Evolutionary conservation across 2,888 invertebrate species (phyloP).

Genomic region (Drosophila paramelanica): DNA sequence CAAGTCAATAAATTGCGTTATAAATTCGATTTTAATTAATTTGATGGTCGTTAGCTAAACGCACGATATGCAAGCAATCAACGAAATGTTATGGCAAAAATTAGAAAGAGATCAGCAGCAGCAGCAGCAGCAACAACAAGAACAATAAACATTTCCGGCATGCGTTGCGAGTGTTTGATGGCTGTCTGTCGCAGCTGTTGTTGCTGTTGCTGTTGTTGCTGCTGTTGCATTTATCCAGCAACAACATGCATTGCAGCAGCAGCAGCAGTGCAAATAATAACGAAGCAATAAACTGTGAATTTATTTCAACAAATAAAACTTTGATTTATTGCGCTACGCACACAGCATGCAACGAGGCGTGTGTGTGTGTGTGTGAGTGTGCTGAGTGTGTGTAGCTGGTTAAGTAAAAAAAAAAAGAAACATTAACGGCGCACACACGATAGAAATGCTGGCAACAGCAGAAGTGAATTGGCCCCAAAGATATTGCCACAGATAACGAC

Average conservation of each 20-base stretch:
- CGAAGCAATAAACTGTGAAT: constrained; percentile 83
- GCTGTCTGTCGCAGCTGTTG: constrained; percentile 57
- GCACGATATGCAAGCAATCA: constrained; percentile 57
- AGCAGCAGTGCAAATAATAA: constrained; percentile 72
- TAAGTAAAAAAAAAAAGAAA: constrained; percentile 34
- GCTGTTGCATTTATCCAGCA: constrained; percentile 16
- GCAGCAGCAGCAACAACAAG: constrained; percentile 13
- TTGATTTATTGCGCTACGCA: constrained; percentile 84
- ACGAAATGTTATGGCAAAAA: constrained; percentile 26
- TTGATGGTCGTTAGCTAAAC: constrained; percentile 44
- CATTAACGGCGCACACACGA: constrained; percentile 61
- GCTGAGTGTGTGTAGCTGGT: constrained; percentile 25
- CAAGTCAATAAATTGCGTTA: constrained; percentile 31
- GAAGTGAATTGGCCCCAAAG: constrained; percentile 49
- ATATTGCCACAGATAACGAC: constrained; percentile 60
- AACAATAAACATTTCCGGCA: constrained; percentile 70
- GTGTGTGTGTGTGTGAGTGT: constrained; percentile 9
- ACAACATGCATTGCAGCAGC: constrained; percentile 22
- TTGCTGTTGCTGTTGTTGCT: constrained; percentile 1
- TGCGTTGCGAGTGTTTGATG: constrained; percentile 68
- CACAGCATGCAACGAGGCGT: constrained; percentile 77
- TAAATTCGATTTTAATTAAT: constrained; percentile 45
- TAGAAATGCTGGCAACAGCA: constrained; percentile 44
- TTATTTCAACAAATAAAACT: constrained; percentile 84
- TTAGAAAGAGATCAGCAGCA: constrained; percentile 34